phyloP scores from a whole-genome alignment of 1,140 invertebrate genomes.

The Drosophila auraria region DNA sequence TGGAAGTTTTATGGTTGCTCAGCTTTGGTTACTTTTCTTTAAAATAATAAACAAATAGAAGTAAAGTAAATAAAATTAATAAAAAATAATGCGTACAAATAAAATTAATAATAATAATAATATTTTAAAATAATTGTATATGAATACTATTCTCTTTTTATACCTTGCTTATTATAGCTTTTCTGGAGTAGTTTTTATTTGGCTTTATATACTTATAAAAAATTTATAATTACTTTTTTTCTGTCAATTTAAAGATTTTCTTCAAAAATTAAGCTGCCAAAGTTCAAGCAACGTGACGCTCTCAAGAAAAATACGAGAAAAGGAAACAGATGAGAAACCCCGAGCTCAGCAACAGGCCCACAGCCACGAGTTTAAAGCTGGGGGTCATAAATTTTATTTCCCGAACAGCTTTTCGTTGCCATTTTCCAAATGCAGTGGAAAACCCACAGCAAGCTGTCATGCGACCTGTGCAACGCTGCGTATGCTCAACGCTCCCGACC shows the following conservation, averaged over 20 bases:
- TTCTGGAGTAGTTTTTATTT: background rate
- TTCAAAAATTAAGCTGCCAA: slow-evolving; percentile 24
- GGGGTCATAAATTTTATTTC: slow-evolving; percentile 25
- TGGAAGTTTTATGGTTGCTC: background rate
- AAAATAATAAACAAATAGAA: no score
- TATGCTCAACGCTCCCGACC: slow-evolving; percentile 48
- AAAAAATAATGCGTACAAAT: background rate
- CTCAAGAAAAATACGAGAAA: background rate
- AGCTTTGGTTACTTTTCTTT: no score
- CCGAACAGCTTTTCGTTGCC: slow-evolving; percentile 37
- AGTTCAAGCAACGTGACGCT: background rate
- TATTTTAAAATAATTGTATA: no score
- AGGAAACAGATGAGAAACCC: background rate
- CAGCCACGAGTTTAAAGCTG: background rate
- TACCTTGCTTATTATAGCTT: background rate
- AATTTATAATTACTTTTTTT: slow-evolving; percentile 33
- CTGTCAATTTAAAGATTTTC: slow-evolving; percentile 49
- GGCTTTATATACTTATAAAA: slow-evolving; percentile 51
- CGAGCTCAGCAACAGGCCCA: slow-evolving; percentile 49
- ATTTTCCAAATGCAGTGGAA: slow-evolving; percentile 24
- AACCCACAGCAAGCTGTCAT: slow-evolving; percentile 8
- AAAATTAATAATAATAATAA: background rate
- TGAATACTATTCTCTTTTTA: no score
- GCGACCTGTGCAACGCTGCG: slow-evolving; percentile 43
- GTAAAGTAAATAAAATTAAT: no score